These are phyloP conservation scores for Cydia amplana DNA, from an alignment of 1,140 invertebrate species.

Conservation along the genomic window DNA sequence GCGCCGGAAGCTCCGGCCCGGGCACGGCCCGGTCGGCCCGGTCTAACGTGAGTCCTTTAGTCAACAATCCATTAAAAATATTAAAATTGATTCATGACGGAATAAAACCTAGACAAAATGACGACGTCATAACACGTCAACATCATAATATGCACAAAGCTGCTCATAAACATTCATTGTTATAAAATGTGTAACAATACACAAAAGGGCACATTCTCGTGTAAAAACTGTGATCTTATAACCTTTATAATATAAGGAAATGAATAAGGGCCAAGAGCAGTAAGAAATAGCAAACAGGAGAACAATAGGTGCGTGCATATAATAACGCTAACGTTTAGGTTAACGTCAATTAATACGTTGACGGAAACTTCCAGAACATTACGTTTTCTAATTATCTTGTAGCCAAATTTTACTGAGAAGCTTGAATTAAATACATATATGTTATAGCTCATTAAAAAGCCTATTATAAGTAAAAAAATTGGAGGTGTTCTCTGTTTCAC, in stretches of 20 bases:
- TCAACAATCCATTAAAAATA: not conserved
- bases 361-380: not conserved
- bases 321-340: not conserved
- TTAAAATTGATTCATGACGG: not conserved
- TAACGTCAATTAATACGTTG: not conserved
- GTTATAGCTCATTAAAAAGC: too few species aligned
- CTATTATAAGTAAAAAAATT: too few species aligned
- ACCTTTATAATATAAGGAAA: not conserved
- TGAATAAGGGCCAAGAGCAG: not conserved
- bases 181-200: not conserved
- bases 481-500: too few species aligned
- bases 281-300: not conserved
- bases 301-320: slow-evolving; percentile 1
- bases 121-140: not conserved
- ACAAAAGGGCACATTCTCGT: not conserved
- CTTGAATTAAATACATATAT: too few species aligned
- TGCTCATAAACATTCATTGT: not conserved
- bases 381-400: not conserved
- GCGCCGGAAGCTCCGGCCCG: too few species aligned
- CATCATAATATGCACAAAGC: not conserved
- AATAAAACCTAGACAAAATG: not conserved
- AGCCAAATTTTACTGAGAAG: not conserved
- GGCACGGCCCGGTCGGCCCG: too few species aligned
- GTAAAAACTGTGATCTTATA: not conserved
- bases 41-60: not conserved